Percentiles rank a stretch among this genome's conserved stretches.
Evolutionary conservation across 2,888 invertebrate species (phyloP).

Genomic region (Hirtodrosophila cameraria): DNA sequence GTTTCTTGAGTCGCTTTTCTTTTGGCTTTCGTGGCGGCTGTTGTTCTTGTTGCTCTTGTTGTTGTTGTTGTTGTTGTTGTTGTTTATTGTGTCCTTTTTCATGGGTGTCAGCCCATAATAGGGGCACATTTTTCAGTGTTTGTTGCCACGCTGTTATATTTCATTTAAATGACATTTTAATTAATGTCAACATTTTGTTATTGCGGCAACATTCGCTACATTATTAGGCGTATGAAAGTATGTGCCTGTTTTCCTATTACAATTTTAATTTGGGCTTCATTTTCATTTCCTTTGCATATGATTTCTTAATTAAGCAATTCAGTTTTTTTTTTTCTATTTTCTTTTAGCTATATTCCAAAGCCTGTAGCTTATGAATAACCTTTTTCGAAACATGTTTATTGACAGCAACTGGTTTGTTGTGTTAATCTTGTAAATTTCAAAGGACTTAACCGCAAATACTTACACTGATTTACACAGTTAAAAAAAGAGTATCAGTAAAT

Average conservation of each 20-base stretch:
- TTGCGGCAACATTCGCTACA: conserved; percentile 38
- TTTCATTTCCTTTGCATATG: conserved; percentile 13
- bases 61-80: neutral
- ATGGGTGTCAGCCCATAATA: conserved; percentile 47
- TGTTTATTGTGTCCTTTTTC: conserved; percentile 66
- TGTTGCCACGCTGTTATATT: conserved; percentile 63
- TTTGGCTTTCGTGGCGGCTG: conserved; percentile 10
- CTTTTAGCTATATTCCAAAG: neutral
- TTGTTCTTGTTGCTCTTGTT: conserved; percentile 4
- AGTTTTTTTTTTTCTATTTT: neutral
- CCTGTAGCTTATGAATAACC: neutral
- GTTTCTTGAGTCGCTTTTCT: conserved; percentile 23
- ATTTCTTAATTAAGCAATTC: conserved; percentile 23
- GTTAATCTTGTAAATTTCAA: conserved; percentile 27
- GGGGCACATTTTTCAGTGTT: conserved; percentile 60
- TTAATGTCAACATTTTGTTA: conserved; percentile 77
- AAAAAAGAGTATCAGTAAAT: conserved; percentile 5
- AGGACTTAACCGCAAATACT: conserved; percentile 36
- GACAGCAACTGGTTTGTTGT: conserved; percentile 34
- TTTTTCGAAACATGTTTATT: conserved; percentile 8
- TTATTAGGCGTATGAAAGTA: conserved; percentile 33
- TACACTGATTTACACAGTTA: conserved; percentile 15
- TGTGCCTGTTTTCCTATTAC: neutral
- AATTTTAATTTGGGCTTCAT: conserved; percentile 6
- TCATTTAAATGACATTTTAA: conserved; percentile 79